Conservation (phyloP, 2,113 vertebrate species). For the Falcunculus frontatus region DNA sequence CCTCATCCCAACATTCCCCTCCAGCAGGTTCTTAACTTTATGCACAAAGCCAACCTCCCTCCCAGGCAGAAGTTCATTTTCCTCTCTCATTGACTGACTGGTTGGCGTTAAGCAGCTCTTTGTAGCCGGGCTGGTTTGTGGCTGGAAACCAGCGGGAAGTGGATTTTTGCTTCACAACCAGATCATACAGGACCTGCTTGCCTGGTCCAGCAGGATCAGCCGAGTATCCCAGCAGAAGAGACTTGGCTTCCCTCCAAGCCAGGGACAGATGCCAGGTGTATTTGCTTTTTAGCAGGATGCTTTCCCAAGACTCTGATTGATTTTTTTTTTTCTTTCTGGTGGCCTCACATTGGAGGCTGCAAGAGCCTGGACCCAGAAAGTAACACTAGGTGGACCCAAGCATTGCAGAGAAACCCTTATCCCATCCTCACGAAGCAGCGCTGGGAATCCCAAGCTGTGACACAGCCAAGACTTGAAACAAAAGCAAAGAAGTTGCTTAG, state of each 20-base stretch:
- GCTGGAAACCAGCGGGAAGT: background rate
- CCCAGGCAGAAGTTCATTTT: background rate
- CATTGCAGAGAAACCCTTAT: background rate
- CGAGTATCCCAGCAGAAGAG: background rate
- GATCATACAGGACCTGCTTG: background rate
- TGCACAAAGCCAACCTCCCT: background rate
- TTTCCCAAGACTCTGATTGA: background rate
- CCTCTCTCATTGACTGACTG: background rate
- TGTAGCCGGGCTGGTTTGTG: background rate
- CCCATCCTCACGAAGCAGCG: background rate
- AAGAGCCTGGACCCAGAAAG: background rate
- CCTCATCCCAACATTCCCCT: background rate
- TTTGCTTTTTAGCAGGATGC: background rate
- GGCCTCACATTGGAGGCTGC: background rate
- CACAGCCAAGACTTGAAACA: background rate
- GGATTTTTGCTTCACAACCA: background rate
- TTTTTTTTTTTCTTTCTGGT: background rate
- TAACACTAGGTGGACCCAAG: slow-evolving; percentile 32
- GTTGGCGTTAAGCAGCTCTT: background rate
- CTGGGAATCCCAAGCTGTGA: background rate
- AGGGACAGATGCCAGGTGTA: background rate
- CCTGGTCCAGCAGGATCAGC: background rate
- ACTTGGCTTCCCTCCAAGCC: background rate
- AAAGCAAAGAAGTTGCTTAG: background rate
- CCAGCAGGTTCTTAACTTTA: background rate